Evolutionary conservation across 1,140 invertebrate species (phyloP), one percentile per base, ranked within the genome.

Genomic region (Phymastichus coffea): DNA sequence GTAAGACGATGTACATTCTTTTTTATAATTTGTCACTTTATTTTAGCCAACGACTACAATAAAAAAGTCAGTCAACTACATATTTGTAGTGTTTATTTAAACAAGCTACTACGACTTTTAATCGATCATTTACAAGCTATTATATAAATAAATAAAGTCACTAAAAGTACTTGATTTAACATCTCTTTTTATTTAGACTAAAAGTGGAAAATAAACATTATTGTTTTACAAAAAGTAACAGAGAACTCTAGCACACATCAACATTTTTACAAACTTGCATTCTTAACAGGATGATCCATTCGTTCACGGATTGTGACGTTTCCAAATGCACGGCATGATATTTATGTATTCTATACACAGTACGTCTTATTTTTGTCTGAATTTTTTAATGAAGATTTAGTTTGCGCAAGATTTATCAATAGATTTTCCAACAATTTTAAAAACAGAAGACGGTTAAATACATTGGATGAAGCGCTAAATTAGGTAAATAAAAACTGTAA

Each of bases 181-280:
- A 59, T n/a, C n/a, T 66, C 63, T 33, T 54, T 71, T 71, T 74
- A 71, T 71, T 72, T 56, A 65, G 43, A 66, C 57, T 68, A 68
- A 69, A 65, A 62, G 63, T 65, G 55, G 28, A 72, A 72, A 72
- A 72, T 70, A 70, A 72, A 71, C 48, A 56, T 49, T 63, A 67
- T 65, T 63, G 65, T 63, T 65, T n/a, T 66, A 67, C 43, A 56
- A 71, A 70, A 73, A 70, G 48, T 64, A 64, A 56, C 35, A 63
- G 49, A n/a, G n/a, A 54, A 22, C 20, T 66, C 52, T 44, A 65
- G 62, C 38, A 67, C 56, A 62, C 58, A 61, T 52, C 63, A 59
- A 65, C 44, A 60, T 70, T 66, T 69, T 67, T 70, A 69, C 63
- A 68, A 22, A 25, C 49, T 67, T 62, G 30, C 43, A 59, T 65